Base-by-base conservation (phyloP, 2,113 vertebrate species). In the Oreochromis spilurus region DNA sequence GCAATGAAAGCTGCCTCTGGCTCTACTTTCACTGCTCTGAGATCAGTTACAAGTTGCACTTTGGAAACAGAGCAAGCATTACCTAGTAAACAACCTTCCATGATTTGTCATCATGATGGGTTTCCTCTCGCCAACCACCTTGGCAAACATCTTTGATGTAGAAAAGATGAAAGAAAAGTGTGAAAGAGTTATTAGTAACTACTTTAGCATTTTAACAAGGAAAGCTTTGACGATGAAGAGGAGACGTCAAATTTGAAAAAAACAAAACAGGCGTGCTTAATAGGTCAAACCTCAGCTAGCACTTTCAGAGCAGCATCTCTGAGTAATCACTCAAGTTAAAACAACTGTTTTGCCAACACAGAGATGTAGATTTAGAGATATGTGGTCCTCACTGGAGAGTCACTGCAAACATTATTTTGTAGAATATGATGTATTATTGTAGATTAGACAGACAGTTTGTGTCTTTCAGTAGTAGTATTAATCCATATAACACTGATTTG, bases 71-170 rank as follows among this genome's bases (percentile, higher is more conserved):
- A 43, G 7, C 13, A 14, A 70, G 12, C 65, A 70, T 9, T 70
- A 9, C 11, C 38, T 16, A n/a, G 0, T 16, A 70, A 36, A 70
- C 65, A 43, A 70, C 0, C n/a, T 24, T 43, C 38, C 1, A 6
- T 70, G 65, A 70, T 0, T 70, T 70, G 36, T 43, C 65, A 43
- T 43, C n/a, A 24, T 26, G 12, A 70, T 67, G 19, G n/a, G 36
- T 70, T 70, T 70, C n/a, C 24, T 43, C 12, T 43, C 13, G 2
- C 65, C 12, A 70, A 43, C 38, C 5, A 43, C 38, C 65, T 70
- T 24, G n/a, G n/a, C 65, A 40, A 43, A 24, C 7, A 26, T 43
- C n/a, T 70, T 43, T 43, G n/a, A 43, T 70, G 38, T 3, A 43
- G 12, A 24, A 43, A 70, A 70, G 1, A 24, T 24, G n/a, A n/a